These are phyloP conservation scores for Ptychoptera contaminata DNA, from an alignment of 2,888 invertebrate species.

Conservation along the genomic window DNA sequence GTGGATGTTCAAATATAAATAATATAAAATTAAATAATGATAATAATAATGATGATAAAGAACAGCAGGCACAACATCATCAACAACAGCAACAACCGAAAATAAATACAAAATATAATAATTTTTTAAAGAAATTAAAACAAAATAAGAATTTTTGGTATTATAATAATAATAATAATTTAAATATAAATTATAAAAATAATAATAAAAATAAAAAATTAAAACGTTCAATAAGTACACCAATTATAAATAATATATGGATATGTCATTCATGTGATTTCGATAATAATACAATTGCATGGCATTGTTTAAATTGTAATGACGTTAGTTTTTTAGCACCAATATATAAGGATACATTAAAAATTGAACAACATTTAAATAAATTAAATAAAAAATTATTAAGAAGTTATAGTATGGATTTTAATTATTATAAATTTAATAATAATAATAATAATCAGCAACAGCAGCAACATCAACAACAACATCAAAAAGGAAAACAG, in stretches of 20 bases:
- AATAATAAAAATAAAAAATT: not conserved
- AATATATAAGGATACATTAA: slow-evolving; percentile 29
- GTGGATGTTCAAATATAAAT: slow-evolving; percentile 22
- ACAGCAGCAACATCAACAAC: slow-evolving; percentile 18
- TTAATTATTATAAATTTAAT: slow-evolving; percentile 8
- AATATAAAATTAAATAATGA: too few relatives aligned
- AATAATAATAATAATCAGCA: too few relatives aligned
- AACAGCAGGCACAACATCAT: not conserved
- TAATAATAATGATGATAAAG: not conserved
- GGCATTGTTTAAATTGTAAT: slow-evolving; percentile 32
- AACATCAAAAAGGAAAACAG: too few relatives aligned
- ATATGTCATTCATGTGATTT: slow-evolving; percentile 29
- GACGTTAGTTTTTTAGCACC: slow-evolving; percentile 30
- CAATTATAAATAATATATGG: slow-evolving; percentile 30
- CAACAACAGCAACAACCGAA: slow-evolving; percentile 6
- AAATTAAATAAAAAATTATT: slow-evolving; percentile 11
- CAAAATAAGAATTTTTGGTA: slow-evolving; percentile 2
- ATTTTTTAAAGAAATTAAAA: slow-evolving; percentile 1
- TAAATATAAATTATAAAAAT: not conserved
- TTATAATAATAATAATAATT: not conserved
- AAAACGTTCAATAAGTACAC: slow-evolving; percentile 29
- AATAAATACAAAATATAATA: not conserved
- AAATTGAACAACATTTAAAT: slow-evolving; percentile 2
- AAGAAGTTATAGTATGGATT: slow-evolving; percentile 29
- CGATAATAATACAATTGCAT: slow-evolving; percentile 31